Evolutionary conservation across 2,797 vertebrate species (phyloP).

Genomic region (Chiroxiphia lanceolata): DNA sequence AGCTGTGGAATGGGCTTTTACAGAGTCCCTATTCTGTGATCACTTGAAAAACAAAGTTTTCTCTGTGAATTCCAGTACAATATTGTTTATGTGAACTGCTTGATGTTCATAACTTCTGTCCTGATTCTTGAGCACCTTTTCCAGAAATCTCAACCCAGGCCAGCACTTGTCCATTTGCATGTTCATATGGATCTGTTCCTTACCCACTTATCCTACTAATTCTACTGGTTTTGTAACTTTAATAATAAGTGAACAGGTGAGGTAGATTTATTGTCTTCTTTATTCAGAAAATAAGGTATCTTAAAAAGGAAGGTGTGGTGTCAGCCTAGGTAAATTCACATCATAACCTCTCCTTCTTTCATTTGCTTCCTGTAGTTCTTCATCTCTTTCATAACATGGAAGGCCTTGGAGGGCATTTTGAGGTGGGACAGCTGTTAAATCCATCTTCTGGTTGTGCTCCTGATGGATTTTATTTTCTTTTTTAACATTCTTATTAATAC

Average conservation of each 20-base stretch:
- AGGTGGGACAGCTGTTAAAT: background rate
- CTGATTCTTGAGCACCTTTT: background rate
- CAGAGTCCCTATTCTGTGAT: background rate
- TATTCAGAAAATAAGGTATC: background rate
- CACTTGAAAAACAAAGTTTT: background rate
- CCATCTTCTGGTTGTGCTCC: background rate
- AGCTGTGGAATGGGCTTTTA: background rate
- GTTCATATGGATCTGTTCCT: background rate
- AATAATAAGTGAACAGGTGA: background rate
- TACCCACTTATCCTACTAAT: background rate
- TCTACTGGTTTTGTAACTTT: background rate
- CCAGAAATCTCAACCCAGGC: background rate
- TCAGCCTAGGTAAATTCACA: background rate
- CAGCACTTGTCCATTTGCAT: background rate
- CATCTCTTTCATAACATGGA: background rate
- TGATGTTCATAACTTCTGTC: background rate
- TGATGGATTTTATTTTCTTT: background rate
- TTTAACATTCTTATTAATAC: background rate
- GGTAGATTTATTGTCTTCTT: background rate
- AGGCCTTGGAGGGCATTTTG: background rate
- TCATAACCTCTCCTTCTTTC: background rate
- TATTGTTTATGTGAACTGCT: background rate
- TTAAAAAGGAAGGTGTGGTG: background rate
- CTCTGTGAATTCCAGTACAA: background rate
- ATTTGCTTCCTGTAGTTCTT: background rate